Conservation (phyloP, 2,888 invertebrate species). For the Unio delphinus region DNA sequence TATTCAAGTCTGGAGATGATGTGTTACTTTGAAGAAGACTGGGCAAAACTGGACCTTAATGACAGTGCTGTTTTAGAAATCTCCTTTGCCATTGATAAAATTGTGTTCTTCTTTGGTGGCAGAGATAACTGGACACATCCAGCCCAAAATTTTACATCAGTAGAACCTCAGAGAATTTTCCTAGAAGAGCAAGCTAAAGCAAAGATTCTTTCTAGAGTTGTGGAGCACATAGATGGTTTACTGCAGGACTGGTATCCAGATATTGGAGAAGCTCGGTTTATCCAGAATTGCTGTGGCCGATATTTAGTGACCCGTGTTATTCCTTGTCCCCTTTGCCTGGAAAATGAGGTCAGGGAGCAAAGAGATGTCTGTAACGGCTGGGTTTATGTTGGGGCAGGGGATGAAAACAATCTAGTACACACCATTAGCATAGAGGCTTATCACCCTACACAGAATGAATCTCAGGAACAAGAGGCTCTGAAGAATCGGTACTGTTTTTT, state of each 20-base stretch:
- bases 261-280: slow-evolving; percentile 91
- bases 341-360: slow-evolving; percentile 36
- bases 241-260: slow-evolving; percentile 99
- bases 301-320: slow-evolving; percentile 93
- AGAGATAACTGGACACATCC: slow-evolving; percentile 1
- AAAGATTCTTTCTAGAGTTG: slow-evolving; percentile 79
- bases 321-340: slow-evolving; percentile 91
- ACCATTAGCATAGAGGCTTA: too few species aligned
- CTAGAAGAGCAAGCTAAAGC: slow-evolving; percentile 55
- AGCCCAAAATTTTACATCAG: slow-evolving; percentile 13
- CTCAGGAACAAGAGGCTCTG: too few species aligned
- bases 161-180: slow-evolving; percentile 33
- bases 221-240: slow-evolving; percentile 95
- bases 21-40: slow-evolving; percentile 82
- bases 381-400: too few species aligned
- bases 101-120: slow-evolving; percentile 46
- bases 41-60: slow-evolving; percentile 87
- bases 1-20: slow-evolving; percentile 70
- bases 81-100: slow-evolving; percentile 53
- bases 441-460: too few species aligned
- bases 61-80: slow-evolving; percentile 89
- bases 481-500: too few species aligned
- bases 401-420: too few species aligned
- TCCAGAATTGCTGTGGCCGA: slow-evolving; percentile 96
- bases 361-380: slow-evolving; percentile 5